A percentile compares a stretch with the other conserved stretches of the same genome.
Evolutionary conservation across 2,888 invertebrate genomes (phyloP).

Genomic region (Aleiodes leptofemur): DNA sequence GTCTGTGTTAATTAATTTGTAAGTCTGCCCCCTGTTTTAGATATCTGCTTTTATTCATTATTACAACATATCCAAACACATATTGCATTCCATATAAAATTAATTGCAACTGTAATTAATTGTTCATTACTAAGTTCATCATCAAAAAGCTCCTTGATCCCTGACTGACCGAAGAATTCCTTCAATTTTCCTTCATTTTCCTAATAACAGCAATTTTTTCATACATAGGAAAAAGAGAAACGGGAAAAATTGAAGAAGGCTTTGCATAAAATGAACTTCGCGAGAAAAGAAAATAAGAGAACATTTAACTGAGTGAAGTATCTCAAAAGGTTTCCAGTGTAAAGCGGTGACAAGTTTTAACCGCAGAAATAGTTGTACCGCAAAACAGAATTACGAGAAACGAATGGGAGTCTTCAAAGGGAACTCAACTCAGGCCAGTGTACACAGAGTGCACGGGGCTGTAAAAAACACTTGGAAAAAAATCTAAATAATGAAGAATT

Average conservation of each 20-base stretch:
- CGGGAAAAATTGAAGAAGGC: too few species aligned
- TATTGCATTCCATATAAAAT: constrained; percentile 46
- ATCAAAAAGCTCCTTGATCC: neutral
- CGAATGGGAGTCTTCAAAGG: constrained; percentile 2
- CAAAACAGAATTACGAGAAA: constrained; percentile 65
- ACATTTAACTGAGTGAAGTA: too few species aligned
- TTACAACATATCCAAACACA: constrained; percentile 3
- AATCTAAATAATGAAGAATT: constrained; percentile 58
- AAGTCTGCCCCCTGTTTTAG: too few species aligned
- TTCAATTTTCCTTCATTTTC: too few species aligned
- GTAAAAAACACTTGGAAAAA: constrained; percentile 1
- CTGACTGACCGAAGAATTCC: too few species aligned
- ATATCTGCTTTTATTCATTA: too few species aligned
- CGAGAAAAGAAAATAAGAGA: too few species aligned
- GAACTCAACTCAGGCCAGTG: neutral
- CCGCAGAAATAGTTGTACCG: constrained; percentile 63
- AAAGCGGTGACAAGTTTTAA: constrained; percentile 62
- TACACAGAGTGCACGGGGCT: constrained; percentile 18
- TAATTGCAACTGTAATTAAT: constrained; percentile 55
- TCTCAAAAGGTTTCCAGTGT: constrained; percentile 67
- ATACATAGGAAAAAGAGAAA: too few species aligned
- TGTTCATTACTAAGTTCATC: constrained; percentile 42
- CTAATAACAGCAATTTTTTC: too few species aligned
- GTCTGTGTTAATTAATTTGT: too few species aligned
- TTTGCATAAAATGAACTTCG: too few species aligned